Base-by-base conservation (phyloP, 2,113 vertebrate species). In the Hippocampus mohnikei region DNA sequence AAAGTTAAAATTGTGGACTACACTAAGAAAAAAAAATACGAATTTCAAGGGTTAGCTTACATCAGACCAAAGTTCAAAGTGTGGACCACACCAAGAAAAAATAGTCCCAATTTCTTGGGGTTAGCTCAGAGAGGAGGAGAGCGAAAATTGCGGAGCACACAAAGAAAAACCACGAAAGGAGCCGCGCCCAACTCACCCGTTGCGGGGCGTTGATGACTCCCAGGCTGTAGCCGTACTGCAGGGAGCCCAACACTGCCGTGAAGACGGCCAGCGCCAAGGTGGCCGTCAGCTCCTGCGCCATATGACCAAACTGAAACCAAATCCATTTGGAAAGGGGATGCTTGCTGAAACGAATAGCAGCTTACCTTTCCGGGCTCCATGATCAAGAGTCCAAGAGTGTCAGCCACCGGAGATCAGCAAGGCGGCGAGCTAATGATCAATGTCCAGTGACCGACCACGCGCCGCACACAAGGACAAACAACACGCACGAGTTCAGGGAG, bases 181-280 rank as follows among this genome's bases (percentile, higher is more conserved):
- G 29, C 16, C 18, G 18, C 6, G 20, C 42, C 7, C 27, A 18
- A 23, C 9, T 92, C 10, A 95, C 97, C 94, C 94, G 87, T 83
- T 99, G 96, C 0, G 97, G 97, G 7, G 97, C 94, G 0, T 99
- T 99, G 85, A 98, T 98, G 75, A 99, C 96, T 16, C 97, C 97
- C 20, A 96, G 80, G 74, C 95, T 93, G 84, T 98, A 99, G 59
- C 97, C 97, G 0, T 90, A 98, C 86, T 98, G 96, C 80, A 99
- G 92, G 62, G 97, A 99, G 7, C 95, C 93, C 44, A 99, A 86
- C 5, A 90, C 90, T 0, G 95, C 94, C 0, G 95, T 93, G 81
- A 95, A 94, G 74, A 98, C 94, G 0, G 96, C 91, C 53, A 99
- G 70, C 37, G 92, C 53, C 72, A 99, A 79, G 0, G 94, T 95